These are phyloP conservation scores for Tetragonula clypearis DNA, from an alignment of 1,140 invertebrate genomes.

Conservation along the genomic window DNA sequence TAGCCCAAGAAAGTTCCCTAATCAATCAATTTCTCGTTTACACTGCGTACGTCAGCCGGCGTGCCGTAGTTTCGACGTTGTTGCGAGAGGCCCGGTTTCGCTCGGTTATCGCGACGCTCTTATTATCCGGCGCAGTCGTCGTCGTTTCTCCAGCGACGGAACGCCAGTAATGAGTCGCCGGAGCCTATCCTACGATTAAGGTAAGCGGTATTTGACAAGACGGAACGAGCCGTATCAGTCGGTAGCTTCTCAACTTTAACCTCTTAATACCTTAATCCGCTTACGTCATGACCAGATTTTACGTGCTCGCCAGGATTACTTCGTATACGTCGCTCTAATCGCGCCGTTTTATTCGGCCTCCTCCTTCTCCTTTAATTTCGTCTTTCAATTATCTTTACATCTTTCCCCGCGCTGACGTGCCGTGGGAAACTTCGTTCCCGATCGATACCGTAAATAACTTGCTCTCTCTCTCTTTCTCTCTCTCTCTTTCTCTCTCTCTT, in stretches of 20 bases:
- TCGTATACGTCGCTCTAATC: slow-evolving; percentile 52
- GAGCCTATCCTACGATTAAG: slow-evolving; percentile 23
- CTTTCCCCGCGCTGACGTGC: not conserved
- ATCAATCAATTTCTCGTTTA: slow-evolving; percentile 65
- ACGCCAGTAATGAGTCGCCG: slow-evolving; percentile 11
- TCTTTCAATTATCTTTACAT: slow-evolving; percentile 32
- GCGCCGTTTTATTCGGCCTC: slow-evolving; percentile 35
- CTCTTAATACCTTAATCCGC: slow-evolving; percentile 64
- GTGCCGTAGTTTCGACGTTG: slow-evolving; percentile 50
- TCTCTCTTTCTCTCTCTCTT: too few relatives aligned
- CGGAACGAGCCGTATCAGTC: slow-evolving; percentile 44
- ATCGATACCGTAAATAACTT: slow-evolving; percentile 1
- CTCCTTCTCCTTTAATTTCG: slow-evolving; percentile 28
- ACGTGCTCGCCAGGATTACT: slow-evolving; percentile 58
- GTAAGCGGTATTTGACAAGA: slow-evolving; percentile 44
- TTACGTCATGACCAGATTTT: slow-evolving; percentile 65
- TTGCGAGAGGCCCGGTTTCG: not conserved
- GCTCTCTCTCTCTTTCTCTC: too few relatives aligned
- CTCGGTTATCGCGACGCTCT: not conserved
- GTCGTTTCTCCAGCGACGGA: not conserved
- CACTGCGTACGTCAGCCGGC: slow-evolving; percentile 53
- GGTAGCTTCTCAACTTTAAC: slow-evolving; percentile 66
- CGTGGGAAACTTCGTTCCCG: not conserved
- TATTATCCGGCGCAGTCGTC: slow-evolving; percentile 7
- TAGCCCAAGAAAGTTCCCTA: slow-evolving; percentile 56